Conservation (phyloP, 2,113 vertebrate species). For the Daphoenositta chrysoptera region DNA sequence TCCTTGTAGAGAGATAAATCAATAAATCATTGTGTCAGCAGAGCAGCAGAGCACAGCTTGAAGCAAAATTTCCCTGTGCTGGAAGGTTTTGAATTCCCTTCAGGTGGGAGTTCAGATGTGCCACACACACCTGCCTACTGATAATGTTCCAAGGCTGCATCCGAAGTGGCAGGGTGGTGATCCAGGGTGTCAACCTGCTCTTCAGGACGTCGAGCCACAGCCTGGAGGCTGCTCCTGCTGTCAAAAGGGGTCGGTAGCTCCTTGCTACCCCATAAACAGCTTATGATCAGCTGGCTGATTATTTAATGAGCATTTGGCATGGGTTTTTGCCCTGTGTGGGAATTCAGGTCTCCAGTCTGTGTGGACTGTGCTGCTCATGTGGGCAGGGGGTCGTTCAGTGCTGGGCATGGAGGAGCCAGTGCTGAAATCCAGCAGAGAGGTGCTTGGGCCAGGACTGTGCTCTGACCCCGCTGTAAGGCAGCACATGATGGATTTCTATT, state of each 20-base stretch:
- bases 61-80: background rate
- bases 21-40: constrained; percentile 13
- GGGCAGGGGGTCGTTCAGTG: fast-evolving
- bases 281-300: background rate
- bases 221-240: background rate
- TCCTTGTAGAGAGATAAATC: background rate
- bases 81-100: background rate
- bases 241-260: background rate
- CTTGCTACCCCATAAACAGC: background rate
- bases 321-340: background rate
- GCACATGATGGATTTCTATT: background rate
- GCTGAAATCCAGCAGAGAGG: background rate
- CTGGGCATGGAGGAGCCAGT: background rate
- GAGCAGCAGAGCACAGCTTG: constrained; percentile 17
- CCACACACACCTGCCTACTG: background rate
- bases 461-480: background rate
- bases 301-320: background rate
- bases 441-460: background rate
- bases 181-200: background rate
- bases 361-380: background rate
- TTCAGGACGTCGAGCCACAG: background rate
- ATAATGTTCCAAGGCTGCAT: background rate
- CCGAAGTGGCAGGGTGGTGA: background rate
- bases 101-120: background rate
- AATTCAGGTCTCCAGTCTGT: background rate